Percentiles rank a stretch among this genome's conserved stretches.
Evolutionary conservation across 2,888 invertebrate genomes (phyloP).

Genomic region (Alviniconcha strummeri): DNA sequence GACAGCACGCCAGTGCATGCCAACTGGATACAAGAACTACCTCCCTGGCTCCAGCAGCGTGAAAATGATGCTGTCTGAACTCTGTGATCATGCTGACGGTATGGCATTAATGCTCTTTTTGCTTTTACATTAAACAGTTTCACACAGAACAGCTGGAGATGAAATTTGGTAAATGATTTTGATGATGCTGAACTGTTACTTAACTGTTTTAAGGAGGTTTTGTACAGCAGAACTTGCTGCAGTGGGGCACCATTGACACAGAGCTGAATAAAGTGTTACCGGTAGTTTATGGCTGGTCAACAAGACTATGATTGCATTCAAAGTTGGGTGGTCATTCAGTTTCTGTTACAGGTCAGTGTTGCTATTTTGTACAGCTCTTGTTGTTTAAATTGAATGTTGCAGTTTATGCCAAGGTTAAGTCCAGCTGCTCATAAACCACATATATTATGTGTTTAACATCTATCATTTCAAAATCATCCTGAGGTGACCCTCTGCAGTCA

Average conservation of each 20-base stretch:
- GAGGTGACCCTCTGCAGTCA: no score
- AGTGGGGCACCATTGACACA: background rate
- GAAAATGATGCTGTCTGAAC: background rate
- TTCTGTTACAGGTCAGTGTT: no score
- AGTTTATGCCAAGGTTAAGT: no score
- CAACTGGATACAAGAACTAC: slow-evolving; percentile 1
- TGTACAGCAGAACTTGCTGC: background rate
- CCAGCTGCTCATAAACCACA: no score
- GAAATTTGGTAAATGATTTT: background rate
- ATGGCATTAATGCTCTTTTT: background rate
- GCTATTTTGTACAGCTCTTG: no score
- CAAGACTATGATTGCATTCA: no score
- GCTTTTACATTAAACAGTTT: background rate
- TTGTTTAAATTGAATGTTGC: no score
- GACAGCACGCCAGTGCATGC: slow-evolving; percentile 10
- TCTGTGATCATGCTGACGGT: slow-evolving; percentile 18
- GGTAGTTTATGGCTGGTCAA: no score
- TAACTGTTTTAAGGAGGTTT: background rate
- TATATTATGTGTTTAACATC: no score
- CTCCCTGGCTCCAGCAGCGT: background rate
- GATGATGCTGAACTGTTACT: background rate
- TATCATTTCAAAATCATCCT: no score
- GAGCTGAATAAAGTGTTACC: background rate
- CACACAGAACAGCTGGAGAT: no score
- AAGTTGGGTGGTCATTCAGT: no score